phyloP scores from a whole-genome alignment of 2,888 invertebrate species.

The Lasioglossum malachurum region DNA sequence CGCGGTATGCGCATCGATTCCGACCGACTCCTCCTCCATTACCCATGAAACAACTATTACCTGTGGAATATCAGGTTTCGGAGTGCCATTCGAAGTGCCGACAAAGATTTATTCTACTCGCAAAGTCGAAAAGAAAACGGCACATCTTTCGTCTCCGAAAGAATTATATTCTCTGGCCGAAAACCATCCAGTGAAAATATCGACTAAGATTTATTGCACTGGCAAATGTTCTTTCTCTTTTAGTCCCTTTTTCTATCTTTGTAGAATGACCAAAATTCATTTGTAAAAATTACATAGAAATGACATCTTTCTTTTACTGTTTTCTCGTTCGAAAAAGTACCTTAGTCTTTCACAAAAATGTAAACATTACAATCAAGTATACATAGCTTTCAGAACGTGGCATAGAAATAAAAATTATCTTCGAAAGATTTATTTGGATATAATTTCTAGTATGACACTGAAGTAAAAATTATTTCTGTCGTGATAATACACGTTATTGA shows the following conservation, averaged over 20 bases:
- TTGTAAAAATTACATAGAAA: not conserved
- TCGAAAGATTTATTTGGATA: too few relatives aligned
- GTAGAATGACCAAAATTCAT: not conserved
- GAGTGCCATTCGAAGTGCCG: constrained; percentile 21
- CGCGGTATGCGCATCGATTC: constrained; percentile 59
- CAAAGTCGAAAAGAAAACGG: not conserved
- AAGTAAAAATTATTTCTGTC: too few relatives aligned
- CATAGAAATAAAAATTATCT: not conserved
- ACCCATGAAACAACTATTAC: constrained; percentile 49
- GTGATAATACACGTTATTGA: too few relatives aligned
- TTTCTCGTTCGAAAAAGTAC: not conserved
- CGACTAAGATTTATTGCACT: too few relatives aligned
- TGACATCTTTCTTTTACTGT: not conserved
- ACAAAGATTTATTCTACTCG: constrained; percentile 19
- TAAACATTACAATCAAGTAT: not conserved
- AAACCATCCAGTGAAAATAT: not conserved
- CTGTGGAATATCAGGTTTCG: constrained; percentile 51
- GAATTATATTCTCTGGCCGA: not conserved
- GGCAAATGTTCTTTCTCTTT: too few relatives aligned
- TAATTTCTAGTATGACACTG: too few relatives aligned
- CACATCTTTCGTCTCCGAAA: not conserved
- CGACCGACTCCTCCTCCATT: constrained; percentile 56
- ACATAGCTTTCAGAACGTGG: not conserved
- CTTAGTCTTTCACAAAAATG: not conserved
- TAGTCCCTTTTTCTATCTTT: too few relatives aligned